Percentiles rank a stretch among this genome's conserved stretches.
These are phyloP conservation scores for Chymomyza procnemis DNA, from an alignment of 2,888 invertebrate species.

Conservation along the genomic window DNA sequence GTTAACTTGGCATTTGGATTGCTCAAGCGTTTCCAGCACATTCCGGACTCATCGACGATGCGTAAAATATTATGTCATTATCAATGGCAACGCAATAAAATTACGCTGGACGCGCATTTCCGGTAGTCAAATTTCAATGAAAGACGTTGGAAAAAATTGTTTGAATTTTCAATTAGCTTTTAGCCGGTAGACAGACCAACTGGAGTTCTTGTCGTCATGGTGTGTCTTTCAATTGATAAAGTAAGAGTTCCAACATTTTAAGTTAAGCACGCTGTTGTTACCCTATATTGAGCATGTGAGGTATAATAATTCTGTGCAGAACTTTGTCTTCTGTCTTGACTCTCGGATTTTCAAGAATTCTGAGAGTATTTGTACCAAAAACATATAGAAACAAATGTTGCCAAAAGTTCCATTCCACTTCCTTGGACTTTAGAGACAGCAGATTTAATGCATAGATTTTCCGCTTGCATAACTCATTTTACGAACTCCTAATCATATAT, in stretches of 20 bases:
- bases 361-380: too few species aligned
- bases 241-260: constrained; percentile 61
- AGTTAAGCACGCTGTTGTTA: constrained; percentile 37
- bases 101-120: constrained; percentile 50
- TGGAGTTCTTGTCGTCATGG: constrained; percentile 42
- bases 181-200: background rate
- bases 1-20: constrained; percentile 22
- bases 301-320: too few species aligned
- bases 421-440: too few species aligned
- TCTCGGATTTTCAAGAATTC: too few species aligned
- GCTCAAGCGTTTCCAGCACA: background rate
- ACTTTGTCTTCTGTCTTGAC: too few species aligned
- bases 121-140: constrained; percentile 60
- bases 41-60: constrained; percentile 57
- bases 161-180: constrained; percentile 73
- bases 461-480: too few species aligned
- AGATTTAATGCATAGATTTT: too few species aligned
- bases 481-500: too few species aligned
- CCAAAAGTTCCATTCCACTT: too few species aligned
- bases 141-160: constrained; percentile 40
- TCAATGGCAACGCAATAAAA: constrained; percentile 68
- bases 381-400: too few species aligned
- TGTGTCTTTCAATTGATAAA: constrained; percentile 63
- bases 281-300: too few species aligned
- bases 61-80: constrained; percentile 75